A percentile compares a stretch with the other conserved stretches of the same genome.
phyloP scores from a whole-genome alignment of 2,797 vertebrate species.

The Acrossocheilus fasciatus region DNA sequence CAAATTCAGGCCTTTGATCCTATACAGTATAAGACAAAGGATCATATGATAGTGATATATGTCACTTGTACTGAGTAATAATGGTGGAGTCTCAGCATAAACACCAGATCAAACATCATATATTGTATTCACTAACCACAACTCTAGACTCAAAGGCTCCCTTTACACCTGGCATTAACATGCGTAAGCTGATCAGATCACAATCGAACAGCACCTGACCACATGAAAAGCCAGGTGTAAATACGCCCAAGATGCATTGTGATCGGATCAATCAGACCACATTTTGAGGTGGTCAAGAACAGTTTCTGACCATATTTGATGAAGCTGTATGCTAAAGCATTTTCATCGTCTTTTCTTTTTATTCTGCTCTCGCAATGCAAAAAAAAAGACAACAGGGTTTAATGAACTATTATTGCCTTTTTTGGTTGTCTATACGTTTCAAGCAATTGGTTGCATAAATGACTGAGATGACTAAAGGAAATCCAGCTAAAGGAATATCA shows the following conservation, averaged over 20 bases:
- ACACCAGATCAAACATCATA: slow-evolving; percentile 8
- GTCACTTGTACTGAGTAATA: not conserved
- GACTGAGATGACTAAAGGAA: not conserved
- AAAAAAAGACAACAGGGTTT: not conserved
- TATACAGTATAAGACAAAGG: not conserved
- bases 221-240: slow-evolving; percentile 34
- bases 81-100: slow-evolving; percentile 21
- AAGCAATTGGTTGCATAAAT: not conserved
- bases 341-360: not conserved
- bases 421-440: not conserved
- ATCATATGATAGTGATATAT: slow-evolving; percentile 7
- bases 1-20: slow-evolving; percentile 25
- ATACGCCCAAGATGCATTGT: slow-evolving; percentile 9
- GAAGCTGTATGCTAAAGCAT: not conserved
- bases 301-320: not conserved
- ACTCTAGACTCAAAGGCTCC: not conserved
- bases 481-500: not conserved
- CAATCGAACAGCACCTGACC: not conserved
- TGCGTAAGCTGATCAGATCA: not conserved
- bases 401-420: not conserved
- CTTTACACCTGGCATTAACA: slow-evolving; percentile 8
- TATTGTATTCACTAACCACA: slow-evolving; percentile 14
- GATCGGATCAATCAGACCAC: not conserved
- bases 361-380: not conserved
- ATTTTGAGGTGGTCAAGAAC: not conserved